Evolutionary conservation across 2,113 vertebrate species (phyloP).

Genomic region (crab-eating macaque (Macaca fascicularis)): T2T-MFA8v1.1 NC_088389.1:77958501-77959000

Average conservation of each 20-base stretch:
- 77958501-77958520: neutral
- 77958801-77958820: neutral
- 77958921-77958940: conserved; percentile 47
- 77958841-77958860: neutral
- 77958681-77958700: neutral
- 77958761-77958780: neutral
- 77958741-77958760: neutral
- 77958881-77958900: conserved; percentile 3
- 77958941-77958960: conserved; percentile 48
- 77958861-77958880: neutral
- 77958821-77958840: neutral
- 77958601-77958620: conserved; percentile 5
- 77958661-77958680: neutral
- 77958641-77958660: neutral
- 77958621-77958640: neutral
- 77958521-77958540: neutral
- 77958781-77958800: neutral
- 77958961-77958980: neutral
- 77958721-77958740: neutral
- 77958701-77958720: neutral
- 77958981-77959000: conserved; percentile 20
- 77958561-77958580: neutral
- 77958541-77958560: neutral
- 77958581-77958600: neutral
- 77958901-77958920: neutral